A percentile compares a stretch with the other conserved stretches of the same genome.
Conservation (phyloP, 2,888 invertebrate species). For the Drosophila nr. perissopoda region DNA sequence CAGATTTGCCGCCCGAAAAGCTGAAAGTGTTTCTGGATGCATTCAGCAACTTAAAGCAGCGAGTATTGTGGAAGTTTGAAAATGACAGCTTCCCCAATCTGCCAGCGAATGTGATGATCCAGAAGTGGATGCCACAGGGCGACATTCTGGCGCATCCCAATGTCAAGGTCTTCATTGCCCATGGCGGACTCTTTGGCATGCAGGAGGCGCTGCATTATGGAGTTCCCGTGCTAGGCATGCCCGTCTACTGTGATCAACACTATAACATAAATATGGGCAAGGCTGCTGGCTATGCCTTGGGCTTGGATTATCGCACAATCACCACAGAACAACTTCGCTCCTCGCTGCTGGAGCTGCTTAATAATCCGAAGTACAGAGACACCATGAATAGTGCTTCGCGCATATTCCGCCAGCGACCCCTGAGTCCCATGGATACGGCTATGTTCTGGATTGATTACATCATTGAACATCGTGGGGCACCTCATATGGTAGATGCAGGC, state of each 20-base stretch:
- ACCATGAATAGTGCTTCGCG: conserved; percentile 72
- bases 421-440: conserved; percentile 79
- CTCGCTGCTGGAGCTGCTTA: conserved; percentile 78
- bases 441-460: conserved; percentile 84
- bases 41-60: conserved; percentile 83
- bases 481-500: conserved; percentile 77
- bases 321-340: conserved; percentile 59
- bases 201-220: conserved; percentile 83
- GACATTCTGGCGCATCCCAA: conserved; percentile 85
- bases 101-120: conserved; percentile 83
- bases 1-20: conserved; percentile 81
- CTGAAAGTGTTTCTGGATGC: conserved; percentile 80
- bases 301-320: conserved; percentile 67
- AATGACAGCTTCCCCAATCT: conserved; percentile 78
- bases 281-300: conserved; percentile 74
- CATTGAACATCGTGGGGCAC: conserved; percentile 82
- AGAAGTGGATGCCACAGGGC: conserved; percentile 86
- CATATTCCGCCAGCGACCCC: conserved; percentile 80
- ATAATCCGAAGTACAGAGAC: conserved; percentile 79
- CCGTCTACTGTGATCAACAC: conserved; percentile 83
- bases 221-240: conserved; percentile 84
- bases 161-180: conserved; percentile 84
- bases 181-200: conserved; percentile 82
- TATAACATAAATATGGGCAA: conserved; percentile 74
- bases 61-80: conserved; percentile 85